Conservation (phyloP, 2,888 invertebrate genomes). For the Malthinus flaveolus region DNA sequence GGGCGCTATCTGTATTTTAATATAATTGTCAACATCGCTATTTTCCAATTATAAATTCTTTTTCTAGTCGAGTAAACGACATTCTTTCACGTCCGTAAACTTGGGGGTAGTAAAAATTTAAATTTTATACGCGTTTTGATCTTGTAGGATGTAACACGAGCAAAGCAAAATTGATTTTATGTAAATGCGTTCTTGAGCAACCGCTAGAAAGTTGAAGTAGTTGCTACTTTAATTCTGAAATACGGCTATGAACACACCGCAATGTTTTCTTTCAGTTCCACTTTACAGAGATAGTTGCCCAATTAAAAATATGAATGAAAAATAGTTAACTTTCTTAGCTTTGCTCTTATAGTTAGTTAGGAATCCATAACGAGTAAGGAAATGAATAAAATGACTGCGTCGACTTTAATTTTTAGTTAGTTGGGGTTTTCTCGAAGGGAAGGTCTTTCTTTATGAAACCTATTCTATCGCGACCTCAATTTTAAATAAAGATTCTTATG, state of each 20-base stretch:
- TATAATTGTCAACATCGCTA: not conserved
- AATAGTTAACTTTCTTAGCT: slow-evolving; percentile 1
- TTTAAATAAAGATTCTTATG: not conserved
- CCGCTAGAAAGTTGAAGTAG: slow-evolving; percentile 16
- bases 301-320: slow-evolving; percentile 6
- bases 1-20: slow-evolving; percentile 18
- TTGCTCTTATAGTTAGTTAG: too few species aligned
- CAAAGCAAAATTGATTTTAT: slow-evolving; percentile 26
- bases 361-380: not conserved
- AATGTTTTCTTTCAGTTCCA: not conserved
- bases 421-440: slow-evolving; percentile 4
- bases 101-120: too few species aligned
- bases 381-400: slow-evolving; percentile 12
- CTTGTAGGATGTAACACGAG: slow-evolving; percentile 10
- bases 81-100: too few species aligned
- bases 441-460: too few species aligned
- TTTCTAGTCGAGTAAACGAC: too few species aligned
- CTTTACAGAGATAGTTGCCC: slow-evolving; percentile 2
- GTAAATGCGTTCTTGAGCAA: slow-evolving; percentile 21
- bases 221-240: slow-evolving; percentile 21
- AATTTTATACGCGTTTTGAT: slow-evolving; percentile 2
- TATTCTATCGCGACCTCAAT: not conserved
- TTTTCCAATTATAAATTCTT: not conserved
- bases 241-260: slow-evolving; percentile 7
- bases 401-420: slow-evolving; percentile 11